Evolutionary conservation across 2,113 vertebrate species (phyloP).

Genomic region (Caranx melampygus): DNA sequence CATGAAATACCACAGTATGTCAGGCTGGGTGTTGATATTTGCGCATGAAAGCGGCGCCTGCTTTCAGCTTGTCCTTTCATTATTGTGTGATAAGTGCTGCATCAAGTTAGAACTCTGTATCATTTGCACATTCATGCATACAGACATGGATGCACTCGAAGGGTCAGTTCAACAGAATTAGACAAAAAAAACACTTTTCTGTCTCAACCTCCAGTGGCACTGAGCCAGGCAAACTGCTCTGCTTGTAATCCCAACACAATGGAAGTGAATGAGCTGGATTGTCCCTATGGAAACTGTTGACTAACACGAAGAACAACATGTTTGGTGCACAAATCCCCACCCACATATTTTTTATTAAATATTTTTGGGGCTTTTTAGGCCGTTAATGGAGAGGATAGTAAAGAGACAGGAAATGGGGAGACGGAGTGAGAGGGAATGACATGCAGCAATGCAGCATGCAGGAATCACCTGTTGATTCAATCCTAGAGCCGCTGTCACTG

Average conservation of each 20-base stretch:
- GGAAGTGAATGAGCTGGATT: neutral
- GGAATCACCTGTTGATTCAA: too few species aligned
- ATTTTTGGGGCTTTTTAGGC: too few species aligned
- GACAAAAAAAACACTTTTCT: neutral
- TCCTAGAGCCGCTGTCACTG: too few species aligned
- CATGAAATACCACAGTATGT: neutral
- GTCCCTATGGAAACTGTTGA: neutral
- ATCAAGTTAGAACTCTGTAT: neutral
- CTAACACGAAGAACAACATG: neutral
- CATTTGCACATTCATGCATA: neutral
- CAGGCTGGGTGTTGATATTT: constrained; percentile 11
- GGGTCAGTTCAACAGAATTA: neutral
- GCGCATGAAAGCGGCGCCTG: neutral
- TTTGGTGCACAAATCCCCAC: too few species aligned
- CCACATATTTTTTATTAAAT: too few species aligned
- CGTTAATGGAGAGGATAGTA: too few species aligned
- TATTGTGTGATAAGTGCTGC: neutral
- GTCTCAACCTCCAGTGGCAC: neutral
- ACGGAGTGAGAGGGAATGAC: too few species aligned
- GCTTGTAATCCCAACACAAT: too few species aligned
- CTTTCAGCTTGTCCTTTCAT: neutral
- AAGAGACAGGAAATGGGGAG: too few species aligned
- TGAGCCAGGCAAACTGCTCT: neutral
- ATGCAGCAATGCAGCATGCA: too few species aligned
- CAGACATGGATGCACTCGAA: neutral